Base-by-base conservation (phyloP, 92 coral and sea anemone species). In the Porites cylindrica region DNA sequence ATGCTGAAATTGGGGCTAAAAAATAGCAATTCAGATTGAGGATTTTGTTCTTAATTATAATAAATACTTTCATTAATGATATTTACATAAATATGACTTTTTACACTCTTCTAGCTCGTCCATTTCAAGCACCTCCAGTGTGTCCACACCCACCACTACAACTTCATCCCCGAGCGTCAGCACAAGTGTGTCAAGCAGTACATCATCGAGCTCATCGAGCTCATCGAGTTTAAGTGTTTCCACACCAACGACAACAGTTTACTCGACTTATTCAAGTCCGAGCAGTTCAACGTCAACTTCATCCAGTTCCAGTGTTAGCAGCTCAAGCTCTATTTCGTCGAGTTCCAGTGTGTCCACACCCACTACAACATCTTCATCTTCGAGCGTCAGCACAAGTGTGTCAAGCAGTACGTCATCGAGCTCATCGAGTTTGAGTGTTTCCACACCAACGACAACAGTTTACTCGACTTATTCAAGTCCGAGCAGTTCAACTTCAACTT, bases 131-230 rank as follows among this genome's bases (percentile, higher is more conserved):
- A 56, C 47, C 47, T 59, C 93, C n/a, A 62, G 66, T 67, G 72
- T 67, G 72, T 67, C 72, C 77, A 80, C 54, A 38, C 83, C 54
- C 24, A 62, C 51, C 3, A 66, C 71, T 21, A 66, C 71, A 66
- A 23, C 14, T 66, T 66, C 11, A 1, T 66, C 71, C 12, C 9
- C 71, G 10, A 21, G 3, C 10, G 2, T 23, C 2, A 66, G 11
- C 23, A 10, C 71, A 8, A 66, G 71, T 21, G 60, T 54, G 10
- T 66, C 43, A 21, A 21, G 43, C 23, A 66, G 71, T 23, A n/a
- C 71, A 21, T n/a, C 43, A 4, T 66, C 71, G 10, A 61, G 66
- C 19, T 61, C 66, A 6, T 66, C 14, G 38, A 66, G 71, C 9
- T 20, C 78, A 26, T 26, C 26, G 26, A 24, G 26, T 24, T 24